A percentile compares a stretch with the other conserved stretches of the same genome.
Evolutionary conservation across 2,888 invertebrate genomes (phyloP).

Genomic region (Drosophila neutralis): DNA sequence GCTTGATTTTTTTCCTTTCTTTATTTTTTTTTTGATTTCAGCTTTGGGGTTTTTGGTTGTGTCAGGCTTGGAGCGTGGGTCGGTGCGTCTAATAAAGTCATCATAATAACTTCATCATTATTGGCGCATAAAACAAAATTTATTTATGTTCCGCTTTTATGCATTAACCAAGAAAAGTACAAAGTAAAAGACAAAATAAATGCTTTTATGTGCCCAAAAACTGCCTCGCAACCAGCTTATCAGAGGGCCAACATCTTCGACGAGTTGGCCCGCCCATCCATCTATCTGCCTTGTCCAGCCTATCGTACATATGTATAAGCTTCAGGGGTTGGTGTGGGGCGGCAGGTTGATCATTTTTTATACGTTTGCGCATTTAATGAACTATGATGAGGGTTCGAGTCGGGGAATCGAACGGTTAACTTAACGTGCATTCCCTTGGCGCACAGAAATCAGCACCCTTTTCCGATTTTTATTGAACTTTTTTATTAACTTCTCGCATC

Average conservation of each 20-base stretch:
- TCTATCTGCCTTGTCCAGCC: constrained; percentile 8
- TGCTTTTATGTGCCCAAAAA: constrained; percentile 65
- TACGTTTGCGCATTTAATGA: constrained; percentile 76
- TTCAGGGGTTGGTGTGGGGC: not conserved
- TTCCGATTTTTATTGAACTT: constrained; percentile 72
- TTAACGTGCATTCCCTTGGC: constrained; percentile 47
- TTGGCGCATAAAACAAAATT: constrained; percentile 80
- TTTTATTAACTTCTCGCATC: constrained; percentile 72
- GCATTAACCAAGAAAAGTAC: constrained; percentile 57
- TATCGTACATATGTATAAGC: constrained; percentile 20
- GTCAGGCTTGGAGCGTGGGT: constrained; percentile 11
- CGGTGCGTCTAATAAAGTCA: constrained; percentile 72
- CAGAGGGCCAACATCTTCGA: constrained; percentile 8
- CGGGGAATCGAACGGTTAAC: constrained; percentile 43
- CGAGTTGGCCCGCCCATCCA: not conserved
- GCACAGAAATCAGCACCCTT: constrained; percentile 72
- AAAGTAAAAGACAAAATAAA: constrained; percentile 74
- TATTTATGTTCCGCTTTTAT: constrained; percentile 68
- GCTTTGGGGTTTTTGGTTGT: constrained; percentile 11
- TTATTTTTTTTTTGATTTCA: constrained; percentile 25
- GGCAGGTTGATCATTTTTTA: constrained; percentile 47
- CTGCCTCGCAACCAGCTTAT: constrained; percentile 9
- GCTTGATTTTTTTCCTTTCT: constrained; percentile 21
- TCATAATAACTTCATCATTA: constrained; percentile 81
- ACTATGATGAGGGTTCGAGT: constrained; percentile 77